Evolutionary conservation across 2,888 invertebrate genomes (phyloP).

Genomic region (Meloe dianella): DNA sequence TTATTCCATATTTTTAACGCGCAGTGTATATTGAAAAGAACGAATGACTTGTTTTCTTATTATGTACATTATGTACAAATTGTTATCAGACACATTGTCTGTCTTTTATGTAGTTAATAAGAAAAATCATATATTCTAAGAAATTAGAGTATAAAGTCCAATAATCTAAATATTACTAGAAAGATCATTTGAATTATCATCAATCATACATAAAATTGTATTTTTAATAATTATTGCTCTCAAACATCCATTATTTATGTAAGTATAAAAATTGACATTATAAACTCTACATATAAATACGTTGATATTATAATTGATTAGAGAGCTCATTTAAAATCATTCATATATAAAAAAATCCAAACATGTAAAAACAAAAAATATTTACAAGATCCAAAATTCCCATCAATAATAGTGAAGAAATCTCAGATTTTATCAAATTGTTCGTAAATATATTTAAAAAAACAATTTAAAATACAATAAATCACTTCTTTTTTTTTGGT

Average conservation of each 20-base stretch:
- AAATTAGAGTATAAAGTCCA: slow-evolving; percentile 1
- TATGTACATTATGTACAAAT: background rate
- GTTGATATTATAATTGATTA: too few relatives aligned
- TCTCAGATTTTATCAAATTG: background rate
- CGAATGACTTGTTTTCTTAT: background rate
- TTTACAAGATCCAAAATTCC: background rate
- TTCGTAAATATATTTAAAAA: background rate
- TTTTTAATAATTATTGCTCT: background rate
- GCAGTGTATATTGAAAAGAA: background rate
- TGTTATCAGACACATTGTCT: slow-evolving; percentile 11
- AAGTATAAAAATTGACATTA: too few relatives aligned
- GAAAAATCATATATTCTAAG: slow-evolving; percentile 7
- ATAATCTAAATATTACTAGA: background rate
- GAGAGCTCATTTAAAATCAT: too few relatives aligned
- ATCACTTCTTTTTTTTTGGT: too few relatives aligned
- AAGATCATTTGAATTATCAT: background rate
- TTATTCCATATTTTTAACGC: too few relatives aligned
- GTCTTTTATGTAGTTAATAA: background rate
- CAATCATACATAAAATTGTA: background rate
- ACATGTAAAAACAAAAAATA: background rate
- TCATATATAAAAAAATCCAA: too few relatives aligned
- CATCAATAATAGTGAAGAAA: background rate
- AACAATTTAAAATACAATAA: background rate
- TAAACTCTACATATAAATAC: too few relatives aligned
- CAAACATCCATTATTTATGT: background rate